These are phyloP conservation scores for Uria aalge DNA, from an alignment of 2,113 vertebrate species.

Conservation along the genomic window DNA sequence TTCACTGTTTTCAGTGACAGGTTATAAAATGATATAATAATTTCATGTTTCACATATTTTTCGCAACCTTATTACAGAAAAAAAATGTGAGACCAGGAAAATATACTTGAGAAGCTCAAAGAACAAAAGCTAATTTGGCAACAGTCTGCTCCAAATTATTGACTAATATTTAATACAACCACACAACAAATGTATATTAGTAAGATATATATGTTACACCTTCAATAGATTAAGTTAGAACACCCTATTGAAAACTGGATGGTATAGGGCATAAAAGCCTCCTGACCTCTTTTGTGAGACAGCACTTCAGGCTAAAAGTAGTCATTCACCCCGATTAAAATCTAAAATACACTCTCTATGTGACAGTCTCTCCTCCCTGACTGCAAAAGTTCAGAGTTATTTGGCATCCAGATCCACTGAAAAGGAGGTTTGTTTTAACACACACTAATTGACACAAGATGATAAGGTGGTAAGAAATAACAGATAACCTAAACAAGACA, in stretches of 20 bases:
- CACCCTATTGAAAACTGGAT: background rate
- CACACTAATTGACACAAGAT: background rate
- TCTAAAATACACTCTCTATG: background rate
- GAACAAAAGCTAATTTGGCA: background rate
- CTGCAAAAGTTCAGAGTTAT: background rate
- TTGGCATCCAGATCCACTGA: background rate
- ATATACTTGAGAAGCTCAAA: background rate
- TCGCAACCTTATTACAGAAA: background rate
- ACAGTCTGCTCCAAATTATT: background rate
- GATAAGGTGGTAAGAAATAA: background rate
- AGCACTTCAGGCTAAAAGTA: background rate
- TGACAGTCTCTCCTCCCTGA: background rate
- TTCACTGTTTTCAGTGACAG: background rate
- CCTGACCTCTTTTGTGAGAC: background rate
- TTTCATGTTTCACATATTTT: background rate
- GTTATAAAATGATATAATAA: background rate
- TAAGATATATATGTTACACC: background rate
- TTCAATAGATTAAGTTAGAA: background rate
- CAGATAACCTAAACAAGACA: background rate
- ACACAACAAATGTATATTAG: accelerated
- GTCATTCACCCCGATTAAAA: background rate
- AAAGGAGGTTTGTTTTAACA: background rate
- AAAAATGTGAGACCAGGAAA: background rate
- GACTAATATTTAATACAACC: background rate
- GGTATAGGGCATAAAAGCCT: background rate